Base-by-base conservation (phyloP, 2,888 invertebrate genomes). In the Drosophila antonietae region DNA sequence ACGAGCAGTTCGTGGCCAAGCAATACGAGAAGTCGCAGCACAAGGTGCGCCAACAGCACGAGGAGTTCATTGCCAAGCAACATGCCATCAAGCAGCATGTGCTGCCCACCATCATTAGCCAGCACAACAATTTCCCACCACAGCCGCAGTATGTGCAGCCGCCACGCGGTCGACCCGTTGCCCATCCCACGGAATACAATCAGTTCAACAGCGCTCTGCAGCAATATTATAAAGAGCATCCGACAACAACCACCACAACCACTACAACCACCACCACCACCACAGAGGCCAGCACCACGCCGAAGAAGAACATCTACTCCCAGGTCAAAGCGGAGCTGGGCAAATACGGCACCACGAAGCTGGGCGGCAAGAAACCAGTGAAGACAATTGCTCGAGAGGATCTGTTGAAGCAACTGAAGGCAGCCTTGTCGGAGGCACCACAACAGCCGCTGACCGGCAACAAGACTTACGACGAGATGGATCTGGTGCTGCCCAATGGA, bases 11-110 rank as follows among this genome's bases (percentile, higher is more conserved):
- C 80, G 94, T 96, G 6, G 96, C 96, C 83, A 96, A 96, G 86
- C 96, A 96, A 84, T 96, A 96, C 81, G 95, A 96, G 79, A 96
- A 96, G 80, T 95, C 96, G 49, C 95, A 96, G 85, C 95, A 96
- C 84, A 96, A 96, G 88, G 95, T 96, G 0, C 94, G 96, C 75
- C 94, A 95, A 81, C 93, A 96, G 35, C 96, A 97, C 78, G 95
- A 95, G 77, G 95, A 95, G 67, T 96, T 96, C 85, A 82, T 96
- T 0, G 94, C 94, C 76, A 95, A 95, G 76, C 97, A 97, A 90
- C 95, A 96, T 7, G 95, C 95, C 33, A 95, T 95, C 62, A 95
- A 94, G 75, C 91, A 91, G 31, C 91, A 91, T 20, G 83, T 91
- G 65, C 92, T 90, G 53, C 91, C 91, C 37, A 89, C 90, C 6